Percentiles rank a stretch among this genome's conserved stretches.
Evolutionary conservation across 1,140 invertebrate genomes (phyloP).

Genomic region (Lepidotrigona ventralis): DNA sequence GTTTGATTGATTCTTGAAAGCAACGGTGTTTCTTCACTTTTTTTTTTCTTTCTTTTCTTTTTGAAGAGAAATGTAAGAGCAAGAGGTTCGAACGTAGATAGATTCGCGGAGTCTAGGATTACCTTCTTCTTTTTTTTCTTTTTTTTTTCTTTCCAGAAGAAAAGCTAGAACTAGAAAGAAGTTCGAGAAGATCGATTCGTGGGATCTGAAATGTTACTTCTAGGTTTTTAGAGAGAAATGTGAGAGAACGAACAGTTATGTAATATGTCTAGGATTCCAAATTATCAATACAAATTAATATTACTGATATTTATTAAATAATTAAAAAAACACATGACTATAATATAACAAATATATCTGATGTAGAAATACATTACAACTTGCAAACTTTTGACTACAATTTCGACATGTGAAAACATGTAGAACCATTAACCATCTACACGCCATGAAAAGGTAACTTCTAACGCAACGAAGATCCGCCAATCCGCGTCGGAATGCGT

Average conservation of each 20-base stretch:
- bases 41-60: neutral
- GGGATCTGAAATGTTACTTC: no score
- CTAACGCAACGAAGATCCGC: neutral
- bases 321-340: no score
- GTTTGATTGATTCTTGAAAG: neutral
- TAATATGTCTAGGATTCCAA: no score
- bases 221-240: neutral
- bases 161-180: no score
- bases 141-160: no score
- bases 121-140: no score
- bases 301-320: no score
- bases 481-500: conserved; percentile 35
- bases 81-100: neutral
- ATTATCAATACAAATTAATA: no score
- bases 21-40: neutral
- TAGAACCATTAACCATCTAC: neutral
- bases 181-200: no score
- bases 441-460: neutral
- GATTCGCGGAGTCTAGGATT: no score
- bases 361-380: no score
- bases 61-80: neutral
- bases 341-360: no score
- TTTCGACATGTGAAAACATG: neutral
- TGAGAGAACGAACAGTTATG: neutral
- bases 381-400: neutral